Conservation (phyloP, 2,113 vertebrate genomes). For the Puffinus mauretanicus region DNA sequence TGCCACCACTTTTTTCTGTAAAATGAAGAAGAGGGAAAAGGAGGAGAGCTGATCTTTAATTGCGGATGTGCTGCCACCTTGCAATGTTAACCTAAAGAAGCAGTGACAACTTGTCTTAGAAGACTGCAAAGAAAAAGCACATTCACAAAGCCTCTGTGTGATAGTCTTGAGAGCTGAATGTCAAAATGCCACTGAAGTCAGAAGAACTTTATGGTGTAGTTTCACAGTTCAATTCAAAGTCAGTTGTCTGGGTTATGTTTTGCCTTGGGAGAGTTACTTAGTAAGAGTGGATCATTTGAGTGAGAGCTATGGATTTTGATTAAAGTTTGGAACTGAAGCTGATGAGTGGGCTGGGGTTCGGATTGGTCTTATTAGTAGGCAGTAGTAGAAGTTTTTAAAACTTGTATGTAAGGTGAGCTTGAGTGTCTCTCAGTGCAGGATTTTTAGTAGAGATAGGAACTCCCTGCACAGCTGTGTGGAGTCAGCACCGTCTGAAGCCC, state of each 20-base stretch:
- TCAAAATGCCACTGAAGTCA: not conserved
- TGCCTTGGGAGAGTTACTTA: not conserved
- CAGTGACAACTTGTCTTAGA: not conserved
- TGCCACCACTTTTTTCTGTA: not conserved
- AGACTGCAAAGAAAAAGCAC: not conserved
- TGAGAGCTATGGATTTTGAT: not conserved
- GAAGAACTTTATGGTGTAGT: not conserved
- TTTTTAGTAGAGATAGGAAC: not conserved
- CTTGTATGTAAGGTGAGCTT: not conserved
- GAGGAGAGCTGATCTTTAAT: not conserved
- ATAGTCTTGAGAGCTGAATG: not conserved
- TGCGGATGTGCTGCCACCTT: not conserved
- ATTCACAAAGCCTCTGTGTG: not conserved
- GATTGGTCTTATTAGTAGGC: not conserved
- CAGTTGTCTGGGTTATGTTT: not conserved
- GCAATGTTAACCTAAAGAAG: not conserved
- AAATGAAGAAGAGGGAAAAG: not conserved
- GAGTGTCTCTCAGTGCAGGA: not conserved
- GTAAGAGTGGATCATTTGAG: not conserved
- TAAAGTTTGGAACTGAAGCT: not conserved
- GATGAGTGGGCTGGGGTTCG: not conserved
- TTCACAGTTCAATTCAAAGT: not conserved
- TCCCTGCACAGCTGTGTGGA: not conserved
- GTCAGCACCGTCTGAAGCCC: not conserved
- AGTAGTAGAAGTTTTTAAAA: not conserved